Evolutionary conservation across 1,140 invertebrate genomes (phyloP), one percentile per base, ranked within the genome.

Genomic region (Tetraneura akinire): DNA sequence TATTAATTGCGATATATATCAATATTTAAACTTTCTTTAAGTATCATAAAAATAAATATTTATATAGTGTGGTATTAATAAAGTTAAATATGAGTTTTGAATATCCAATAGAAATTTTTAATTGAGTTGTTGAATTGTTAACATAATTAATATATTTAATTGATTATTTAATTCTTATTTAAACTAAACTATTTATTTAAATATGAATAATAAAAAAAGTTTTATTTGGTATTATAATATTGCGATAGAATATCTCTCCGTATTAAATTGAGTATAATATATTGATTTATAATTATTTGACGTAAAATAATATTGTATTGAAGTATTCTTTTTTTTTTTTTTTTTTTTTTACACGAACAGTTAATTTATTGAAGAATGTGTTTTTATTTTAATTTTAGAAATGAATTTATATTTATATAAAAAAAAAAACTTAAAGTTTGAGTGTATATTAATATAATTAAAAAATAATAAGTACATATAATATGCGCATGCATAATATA

Each of bases 141-240:
- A 37, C n/a, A 32, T 68, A 1, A 32, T 45, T 45, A 45, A 4
- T 37, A 37, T 3, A 4, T 37, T 37, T 37, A 8, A 37, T 47
- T 47, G 45, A 47, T 47, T 8, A 10, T n/a, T n/a, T 47, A 10
- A 47, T 47, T 11, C 13, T 13, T 13, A 47, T 45, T 68, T 68
- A 23, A 21, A 16, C 32, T 16, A 23, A 21, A 16, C 32, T 16
- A 45, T 37, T 45, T n/a, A 10, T 68, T 68, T 23, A 16, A 68
- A 45, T 21, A 45, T 1, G 42, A 68, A 68, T 26, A 47, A 23
- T 5, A 23, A 9, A 16, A 68, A 68, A 47, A 47, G 42, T 68
- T 68, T 11, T 45, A 23, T 68, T 68, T 23, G 64, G n/a, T n/a
- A n/a, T n/a, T 14, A 68, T 68, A 45, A 68, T n/a, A n/a, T 47